phyloP scores from a whole-genome alignment of 2,888 invertebrate species.

The Globia sparganii region DNA sequence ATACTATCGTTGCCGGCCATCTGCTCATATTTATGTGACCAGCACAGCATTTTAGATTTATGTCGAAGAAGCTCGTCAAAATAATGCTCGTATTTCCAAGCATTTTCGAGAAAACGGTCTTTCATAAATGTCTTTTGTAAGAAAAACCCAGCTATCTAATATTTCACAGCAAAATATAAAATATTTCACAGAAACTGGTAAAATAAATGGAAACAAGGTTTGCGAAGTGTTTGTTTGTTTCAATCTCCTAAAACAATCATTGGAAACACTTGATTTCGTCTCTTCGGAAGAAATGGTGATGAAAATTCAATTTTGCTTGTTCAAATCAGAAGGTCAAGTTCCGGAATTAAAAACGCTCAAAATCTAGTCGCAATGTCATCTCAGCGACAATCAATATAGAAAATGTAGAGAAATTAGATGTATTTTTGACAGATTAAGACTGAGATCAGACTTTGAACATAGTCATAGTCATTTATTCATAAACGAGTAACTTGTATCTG shows the following conservation, averaged over 20 bases:
- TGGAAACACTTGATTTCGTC: slow-evolving; percentile 1
- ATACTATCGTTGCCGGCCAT: background rate
- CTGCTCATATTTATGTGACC: background rate
- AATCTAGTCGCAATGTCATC: background rate
- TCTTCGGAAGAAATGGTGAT: background rate
- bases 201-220: slow-evolving; percentile 9
- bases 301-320: background rate
- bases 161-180: background rate
- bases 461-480: too few relatives aligned
- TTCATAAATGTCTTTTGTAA: background rate
- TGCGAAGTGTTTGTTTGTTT: background rate
- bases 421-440: background rate
- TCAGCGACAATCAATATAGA: background rate
- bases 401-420: background rate
- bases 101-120: background rate
- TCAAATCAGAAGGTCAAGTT: background rate
- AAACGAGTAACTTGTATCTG: too few relatives aligned
- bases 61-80: background rate
- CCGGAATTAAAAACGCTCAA: too few relatives aligned
- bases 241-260: slow-evolving; percentile 27
- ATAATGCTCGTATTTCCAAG: background rate
- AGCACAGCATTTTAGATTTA: background rate
- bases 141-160: background rate
- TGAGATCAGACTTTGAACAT: background rate
- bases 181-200: background rate